A percentile compares a stretch with the other conserved stretches of the same genome.
These are phyloP conservation scores for Cryptomyrus ogoouensis DNA, from an alignment of 2,113 vertebrate species.

Conservation along the genomic window DNA sequence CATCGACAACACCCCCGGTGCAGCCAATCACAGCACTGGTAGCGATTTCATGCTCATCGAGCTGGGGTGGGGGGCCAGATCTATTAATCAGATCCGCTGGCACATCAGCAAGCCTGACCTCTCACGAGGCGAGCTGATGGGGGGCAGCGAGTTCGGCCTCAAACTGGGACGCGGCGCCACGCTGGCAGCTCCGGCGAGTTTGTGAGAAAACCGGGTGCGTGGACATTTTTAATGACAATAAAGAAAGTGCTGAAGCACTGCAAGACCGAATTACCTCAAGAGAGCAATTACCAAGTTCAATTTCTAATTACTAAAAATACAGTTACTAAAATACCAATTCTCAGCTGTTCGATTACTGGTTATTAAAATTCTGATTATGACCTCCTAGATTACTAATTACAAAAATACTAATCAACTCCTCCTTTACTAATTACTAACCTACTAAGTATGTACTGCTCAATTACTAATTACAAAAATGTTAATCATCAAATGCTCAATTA, in stretches of 20 bases:
- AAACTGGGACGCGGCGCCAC: not conserved
- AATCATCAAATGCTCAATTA: not conserved
- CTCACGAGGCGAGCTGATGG: not conserved
- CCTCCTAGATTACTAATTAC: not conserved
- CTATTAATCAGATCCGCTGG: not conserved
- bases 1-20: not conserved
- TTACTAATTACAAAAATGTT: not conserved
- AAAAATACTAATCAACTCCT: not conserved
- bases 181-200: not conserved
- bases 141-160: not conserved
- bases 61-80: not conserved
- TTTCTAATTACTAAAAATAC: not conserved
- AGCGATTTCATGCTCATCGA: not conserved
- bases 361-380: not conserved
- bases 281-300: not conserved
- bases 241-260: not conserved
- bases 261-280: not conserved
- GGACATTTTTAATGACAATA: not conserved
- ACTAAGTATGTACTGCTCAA: not conserved
- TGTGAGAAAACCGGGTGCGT: not conserved
- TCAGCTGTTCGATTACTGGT: not conserved
- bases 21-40: not conserved
- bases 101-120: not conserved
- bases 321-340: not conserved
- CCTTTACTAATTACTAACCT: not conserved